Evolutionary conservation across 2,888 invertebrate genomes (phyloP).

Genomic region (Tetragnatha montana): DNA sequence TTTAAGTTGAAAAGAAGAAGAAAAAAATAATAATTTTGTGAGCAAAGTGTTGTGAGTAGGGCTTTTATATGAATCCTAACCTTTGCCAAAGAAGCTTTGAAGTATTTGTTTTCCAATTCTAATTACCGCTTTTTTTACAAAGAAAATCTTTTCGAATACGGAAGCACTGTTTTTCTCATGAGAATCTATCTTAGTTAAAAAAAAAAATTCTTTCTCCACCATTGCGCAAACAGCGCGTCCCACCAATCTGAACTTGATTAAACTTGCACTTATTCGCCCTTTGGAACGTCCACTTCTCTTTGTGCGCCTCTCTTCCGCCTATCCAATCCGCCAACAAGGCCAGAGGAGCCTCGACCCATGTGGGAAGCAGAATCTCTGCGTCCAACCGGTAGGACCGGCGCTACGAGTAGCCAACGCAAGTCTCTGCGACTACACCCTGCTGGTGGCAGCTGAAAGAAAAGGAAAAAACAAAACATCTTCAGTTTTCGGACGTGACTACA

Average conservation of each 20-base stretch:
- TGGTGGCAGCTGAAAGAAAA: not conserved
- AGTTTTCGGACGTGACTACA: not conserved
- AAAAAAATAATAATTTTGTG: no score
- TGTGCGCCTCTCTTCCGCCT: constrained; percentile 37
- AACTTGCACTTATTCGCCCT: not conserved
- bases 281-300: not conserved
- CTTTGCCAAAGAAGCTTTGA: no score
- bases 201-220: no score
- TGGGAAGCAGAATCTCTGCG: constrained; percentile 13
- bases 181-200: no score
- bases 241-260: no score
- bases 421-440: constrained; percentile 50
- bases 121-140: no score
- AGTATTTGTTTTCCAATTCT: no score
- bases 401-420: constrained; percentile 58
- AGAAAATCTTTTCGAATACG: not conserved
- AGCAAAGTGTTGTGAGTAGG: no score
- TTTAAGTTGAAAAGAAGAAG: no score
- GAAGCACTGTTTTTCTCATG: not conserved
- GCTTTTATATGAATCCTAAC: no score
- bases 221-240: no score
- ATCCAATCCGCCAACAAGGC: constrained; percentile 41
- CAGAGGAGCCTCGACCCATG: constrained; percentile 55
- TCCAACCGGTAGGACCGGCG: constrained; percentile 68
- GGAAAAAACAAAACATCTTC: not conserved